Conservation (phyloP, 1,140 invertebrate genomes). For the Aphelenchoides fujianensis region DNA sequence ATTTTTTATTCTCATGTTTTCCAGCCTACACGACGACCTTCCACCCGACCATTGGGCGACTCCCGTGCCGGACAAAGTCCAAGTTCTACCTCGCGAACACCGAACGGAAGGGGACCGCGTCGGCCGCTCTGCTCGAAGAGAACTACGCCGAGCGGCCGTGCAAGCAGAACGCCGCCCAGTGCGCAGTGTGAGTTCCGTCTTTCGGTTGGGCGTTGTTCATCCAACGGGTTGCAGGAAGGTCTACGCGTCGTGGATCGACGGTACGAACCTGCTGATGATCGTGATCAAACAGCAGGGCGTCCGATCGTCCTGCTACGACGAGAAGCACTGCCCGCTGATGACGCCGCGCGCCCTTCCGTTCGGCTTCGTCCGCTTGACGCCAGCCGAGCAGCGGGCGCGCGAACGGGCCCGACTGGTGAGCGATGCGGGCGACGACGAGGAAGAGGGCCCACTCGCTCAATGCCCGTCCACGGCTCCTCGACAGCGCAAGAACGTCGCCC, state of each 20-base stretch:
- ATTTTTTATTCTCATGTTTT: too few relatives aligned
- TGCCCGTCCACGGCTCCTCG: not conserved
- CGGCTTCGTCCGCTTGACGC: not conserved
- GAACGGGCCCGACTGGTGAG: not conserved
- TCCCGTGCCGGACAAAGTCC: constrained; percentile 33
- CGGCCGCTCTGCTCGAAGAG: constrained; percentile 36
- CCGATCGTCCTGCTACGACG: not conserved
- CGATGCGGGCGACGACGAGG: not conserved
- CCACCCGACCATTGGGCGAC: constrained; percentile 23
- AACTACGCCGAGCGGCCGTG: constrained; percentile 52
- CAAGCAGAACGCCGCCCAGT: constrained; percentile 52
- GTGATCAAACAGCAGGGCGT: constrained; percentile 21
- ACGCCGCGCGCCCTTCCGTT: not conserved
- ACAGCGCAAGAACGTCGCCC: not conserved
- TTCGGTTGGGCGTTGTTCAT: not conserved
- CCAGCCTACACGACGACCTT: constrained; percentile 34
- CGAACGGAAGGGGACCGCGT: constrained; percentile 13
- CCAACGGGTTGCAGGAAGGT: constrained; percentile 48
- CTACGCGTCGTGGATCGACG: constrained; percentile 54
- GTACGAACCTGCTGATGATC: constrained; percentile 57
- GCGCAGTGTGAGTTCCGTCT: constrained; percentile 50
- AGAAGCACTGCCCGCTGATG: not conserved
- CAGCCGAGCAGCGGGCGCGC: not conserved
- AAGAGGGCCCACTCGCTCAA: not conserved
- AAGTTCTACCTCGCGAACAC: constrained; percentile 52